Percentiles rank a stretch among this genome's conserved stretches.
phyloP scores from a whole-genome alignment of 2,888 invertebrate species.

The Tinea pellionella region DNA sequence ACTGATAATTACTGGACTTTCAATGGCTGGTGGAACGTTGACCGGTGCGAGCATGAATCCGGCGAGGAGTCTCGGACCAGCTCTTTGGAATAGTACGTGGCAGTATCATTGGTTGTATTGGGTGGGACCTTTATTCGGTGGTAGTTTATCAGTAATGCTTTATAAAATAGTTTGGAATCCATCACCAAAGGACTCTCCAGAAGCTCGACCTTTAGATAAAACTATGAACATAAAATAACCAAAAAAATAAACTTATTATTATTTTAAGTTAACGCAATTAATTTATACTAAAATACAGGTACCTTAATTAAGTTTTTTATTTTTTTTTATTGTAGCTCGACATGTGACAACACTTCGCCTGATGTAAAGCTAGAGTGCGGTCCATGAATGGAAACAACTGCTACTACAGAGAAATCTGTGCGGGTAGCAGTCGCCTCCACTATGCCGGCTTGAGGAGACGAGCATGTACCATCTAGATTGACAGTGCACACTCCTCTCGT shows the following conservation, averaged over 20 bases:
- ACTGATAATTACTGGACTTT: constrained; percentile 72
- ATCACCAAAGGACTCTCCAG: background rate
- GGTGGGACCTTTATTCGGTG: constrained; percentile 69
- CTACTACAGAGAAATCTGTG: no score
- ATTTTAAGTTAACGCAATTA: background rate
- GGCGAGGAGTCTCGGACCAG: constrained; percentile 77
- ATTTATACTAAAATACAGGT: constrained; percentile 3
- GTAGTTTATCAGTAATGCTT: constrained; percentile 28
- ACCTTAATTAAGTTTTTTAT: no score
- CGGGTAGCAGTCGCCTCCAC: no score
- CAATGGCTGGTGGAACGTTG: constrained; percentile 74
- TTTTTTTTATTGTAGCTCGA: no score
- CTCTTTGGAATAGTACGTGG: constrained; percentile 76
- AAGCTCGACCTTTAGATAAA: background rate
- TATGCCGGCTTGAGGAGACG: no score
- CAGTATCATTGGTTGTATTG: constrained; percentile 78
- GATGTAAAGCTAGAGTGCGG: no score
- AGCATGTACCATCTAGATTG: no score
- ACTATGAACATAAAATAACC: background rate
- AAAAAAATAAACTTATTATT: background rate
- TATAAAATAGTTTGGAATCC: constrained; percentile 17
- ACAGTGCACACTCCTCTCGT: no score
- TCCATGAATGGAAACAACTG: no score
- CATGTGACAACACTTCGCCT: no score
- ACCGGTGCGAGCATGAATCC: constrained; percentile 82